Evolutionary conservation across 2,888 invertebrate species (phyloP), one percentile per base, ranked within the genome.

Genomic region (Polymixis lichenea): DNA sequence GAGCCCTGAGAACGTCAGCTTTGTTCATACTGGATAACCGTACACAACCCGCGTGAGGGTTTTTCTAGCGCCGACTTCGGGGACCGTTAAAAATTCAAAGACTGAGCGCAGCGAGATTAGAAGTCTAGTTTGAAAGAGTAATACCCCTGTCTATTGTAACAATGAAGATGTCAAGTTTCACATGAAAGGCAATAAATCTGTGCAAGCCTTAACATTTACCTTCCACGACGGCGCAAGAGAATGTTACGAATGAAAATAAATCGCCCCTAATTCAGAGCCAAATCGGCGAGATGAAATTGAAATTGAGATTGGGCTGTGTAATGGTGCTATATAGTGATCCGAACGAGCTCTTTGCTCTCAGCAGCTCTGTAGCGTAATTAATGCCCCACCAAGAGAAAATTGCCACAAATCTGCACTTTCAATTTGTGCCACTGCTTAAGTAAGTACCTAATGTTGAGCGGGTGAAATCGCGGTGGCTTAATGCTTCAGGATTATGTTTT

Each of bases 191-290:
- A 86, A 92, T 92, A 92, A 92, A 92, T 92, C 89, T 83, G 80
- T 58, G 79, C 86, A 85, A 85, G 87, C 89, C 87, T 89, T 89
- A 90, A 89, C 90, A 90, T 91, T 91, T 90, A 90, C 90, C 91
- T 90, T 90, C 87, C 80, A 87, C 83, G 85, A 84, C 75, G 80
- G 73, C 75, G 78, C 67, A 75, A 77, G 87, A 85, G 90, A 89
- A 89, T 89, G 91, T 90, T 88, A 90, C 89, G 91, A 94, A 93
- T 93, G 92, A 91, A 91, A 93, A 93, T 93, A 93, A 93, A 94
- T 93, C 89, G 91, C 90, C 89, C 89, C 91, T 93, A 93, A 93
- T 93, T 92, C 92, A 85, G 87, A 88, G 88, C 89, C 88, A 91
- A 91, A 92, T 92, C 90, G 91, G 89, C 86, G 88, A 91, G 90